Evolutionary conservation across 1,140 invertebrate species (phyloP).

Genomic region (Ridgeia piscesae): DNA sequence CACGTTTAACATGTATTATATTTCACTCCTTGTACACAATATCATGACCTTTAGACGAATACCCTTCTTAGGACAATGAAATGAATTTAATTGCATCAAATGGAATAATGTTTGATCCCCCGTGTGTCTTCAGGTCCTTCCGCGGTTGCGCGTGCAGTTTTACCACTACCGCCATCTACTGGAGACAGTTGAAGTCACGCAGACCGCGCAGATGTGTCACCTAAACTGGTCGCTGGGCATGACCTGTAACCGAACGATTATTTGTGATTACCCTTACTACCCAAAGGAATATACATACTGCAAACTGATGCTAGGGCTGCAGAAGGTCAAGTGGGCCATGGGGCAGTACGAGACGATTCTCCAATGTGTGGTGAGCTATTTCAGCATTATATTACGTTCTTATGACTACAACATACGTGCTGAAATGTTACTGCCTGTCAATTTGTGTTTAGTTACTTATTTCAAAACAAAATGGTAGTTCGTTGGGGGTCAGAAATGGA

Average conservation of each 20-base stretch:
- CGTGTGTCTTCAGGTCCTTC: neutral
- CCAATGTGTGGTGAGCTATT: neutral
- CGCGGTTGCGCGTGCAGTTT: neutral
- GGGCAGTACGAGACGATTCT: neutral
- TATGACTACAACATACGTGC: too few species aligned
- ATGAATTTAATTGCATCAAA: too few species aligned
- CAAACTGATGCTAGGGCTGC: neutral
- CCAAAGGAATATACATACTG: neutral
- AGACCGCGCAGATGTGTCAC: neutral
- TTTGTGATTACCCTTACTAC: neutral
- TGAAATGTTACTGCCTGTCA: too few species aligned
- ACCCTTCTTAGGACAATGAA: too few species aligned
- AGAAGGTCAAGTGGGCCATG: neutral
- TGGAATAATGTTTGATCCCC: too few species aligned
- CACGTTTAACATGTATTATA: too few species aligned
- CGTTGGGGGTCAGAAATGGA: too few species aligned
- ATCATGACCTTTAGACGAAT: too few species aligned
- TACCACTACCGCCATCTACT: neutral
- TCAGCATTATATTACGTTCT: neutral
- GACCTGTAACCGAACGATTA: neutral
- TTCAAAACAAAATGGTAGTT: too few species aligned
- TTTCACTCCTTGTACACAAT: too few species aligned
- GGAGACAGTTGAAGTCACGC: neutral
- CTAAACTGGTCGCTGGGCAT: neutral
- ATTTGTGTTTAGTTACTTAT: too few species aligned